These are phyloP conservation scores for Drosophila busckii DNA, from an alignment of 1,140 invertebrate species.

Conservation along the genomic window DNA sequence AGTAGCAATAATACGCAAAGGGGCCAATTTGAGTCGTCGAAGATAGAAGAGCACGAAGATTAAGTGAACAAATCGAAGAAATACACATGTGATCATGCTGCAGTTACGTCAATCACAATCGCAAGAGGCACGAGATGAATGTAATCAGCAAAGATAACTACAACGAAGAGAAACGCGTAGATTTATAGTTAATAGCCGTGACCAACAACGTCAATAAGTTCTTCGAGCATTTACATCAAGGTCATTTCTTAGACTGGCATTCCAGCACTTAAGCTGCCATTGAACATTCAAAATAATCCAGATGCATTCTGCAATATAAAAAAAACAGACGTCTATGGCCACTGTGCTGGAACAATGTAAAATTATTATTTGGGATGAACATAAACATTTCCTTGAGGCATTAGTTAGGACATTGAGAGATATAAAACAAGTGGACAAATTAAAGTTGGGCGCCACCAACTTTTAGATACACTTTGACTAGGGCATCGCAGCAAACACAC, in stretches of 20 bases:
- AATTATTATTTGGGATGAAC: not conserved
- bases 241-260: constrained; percentile 2
- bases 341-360: not conserved
- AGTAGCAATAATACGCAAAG: too few species aligned
- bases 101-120: not conserved
- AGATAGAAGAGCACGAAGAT: not conserved
- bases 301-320: not conserved
- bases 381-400: not conserved
- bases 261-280: too few species aligned
- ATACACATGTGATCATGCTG: not conserved
- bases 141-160: not conserved
- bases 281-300: too few species aligned
- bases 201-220: not conserved
- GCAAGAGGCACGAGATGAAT: not conserved
- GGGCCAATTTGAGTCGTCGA: not conserved
- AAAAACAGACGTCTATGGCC: not conserved
- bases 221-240: not conserved
- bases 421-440: not conserved
- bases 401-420: not conserved
- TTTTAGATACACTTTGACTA: too few species aligned
- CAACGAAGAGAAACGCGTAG: not conserved
- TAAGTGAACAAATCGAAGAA: too few species aligned
- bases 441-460: too few species aligned
- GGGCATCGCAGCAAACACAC: too few species aligned
- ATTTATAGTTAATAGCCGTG: not conserved